Evolutionary conservation across 2,113 vertebrate genomes (phyloP).

Genomic region (Haemorhous mexicanus): DNA sequence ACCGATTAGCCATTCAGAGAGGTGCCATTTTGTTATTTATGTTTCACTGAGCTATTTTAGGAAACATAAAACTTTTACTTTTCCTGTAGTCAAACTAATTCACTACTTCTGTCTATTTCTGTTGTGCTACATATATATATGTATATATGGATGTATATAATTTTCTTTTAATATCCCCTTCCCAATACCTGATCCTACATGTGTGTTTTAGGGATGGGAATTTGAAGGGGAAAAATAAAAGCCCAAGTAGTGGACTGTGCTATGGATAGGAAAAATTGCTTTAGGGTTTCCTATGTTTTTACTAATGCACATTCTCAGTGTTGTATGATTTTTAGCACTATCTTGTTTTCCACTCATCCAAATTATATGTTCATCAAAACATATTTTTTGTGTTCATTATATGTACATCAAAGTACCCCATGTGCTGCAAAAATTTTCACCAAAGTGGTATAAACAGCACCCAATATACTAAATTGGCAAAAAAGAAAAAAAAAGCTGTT

Average conservation of each 20-base stretch:
- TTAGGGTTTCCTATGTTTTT: background rate
- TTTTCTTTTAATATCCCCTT: background rate
- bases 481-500: background rate
- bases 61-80: background rate
- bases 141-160: too few species aligned
- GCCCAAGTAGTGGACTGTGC: background rate
- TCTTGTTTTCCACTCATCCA: background rate
- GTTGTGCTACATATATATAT: background rate
- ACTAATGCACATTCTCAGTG: background rate
- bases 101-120: background rate
- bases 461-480: background rate
- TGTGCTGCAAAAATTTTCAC: background rate
- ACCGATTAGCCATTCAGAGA: background rate
- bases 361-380: background rate
- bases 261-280: background rate
- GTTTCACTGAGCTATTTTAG: background rate
- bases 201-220: background rate
- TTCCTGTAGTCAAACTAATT: background rate
- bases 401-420: too few species aligned
- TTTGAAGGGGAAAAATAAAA: background rate
- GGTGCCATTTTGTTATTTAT: background rate
- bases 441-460: background rate
- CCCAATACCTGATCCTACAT: background rate
- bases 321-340: background rate
- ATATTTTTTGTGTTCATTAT: background rate